Evolutionary conservation across 2,888 invertebrate species (phyloP).

Genomic region (Apodemia duryi): DNA sequence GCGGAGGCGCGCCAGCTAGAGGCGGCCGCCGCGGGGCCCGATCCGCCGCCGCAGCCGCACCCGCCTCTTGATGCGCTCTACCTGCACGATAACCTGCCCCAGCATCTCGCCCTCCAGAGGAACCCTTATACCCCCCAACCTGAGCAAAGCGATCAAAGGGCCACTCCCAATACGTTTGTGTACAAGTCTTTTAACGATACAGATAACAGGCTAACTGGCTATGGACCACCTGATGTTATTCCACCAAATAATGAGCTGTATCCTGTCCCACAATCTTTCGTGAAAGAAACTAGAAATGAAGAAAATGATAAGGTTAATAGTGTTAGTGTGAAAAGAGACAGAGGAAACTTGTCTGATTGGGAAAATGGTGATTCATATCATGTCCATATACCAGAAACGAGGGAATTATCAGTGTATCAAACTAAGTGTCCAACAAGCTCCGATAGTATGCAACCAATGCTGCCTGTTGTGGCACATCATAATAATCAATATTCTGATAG

Average conservation of each 20-base stretch:
- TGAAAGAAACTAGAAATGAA: slow-evolving; percentile 48
- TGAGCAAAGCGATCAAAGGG: slow-evolving; percentile 47
- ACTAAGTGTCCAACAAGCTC: slow-evolving; percentile 50
- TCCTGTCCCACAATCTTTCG: slow-evolving; percentile 44
- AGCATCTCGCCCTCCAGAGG: slow-evolving; percentile 46
- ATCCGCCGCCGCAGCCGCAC: slow-evolving; percentile 44
- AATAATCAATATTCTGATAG: slow-evolving; percentile 60
- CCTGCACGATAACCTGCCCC: slow-evolving; percentile 50
- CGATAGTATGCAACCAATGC: slow-evolving; percentile 57
- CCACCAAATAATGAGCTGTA: slow-evolving; percentile 50
- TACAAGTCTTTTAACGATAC: slow-evolving; percentile 54
- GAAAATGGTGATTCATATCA: slow-evolving; percentile 53
- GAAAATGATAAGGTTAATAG: slow-evolving; percentile 38
- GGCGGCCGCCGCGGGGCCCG: slow-evolving; percentile 64
- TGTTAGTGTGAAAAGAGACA: slow-evolving; percentile 47
- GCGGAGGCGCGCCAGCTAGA: slow-evolving; percentile 75
- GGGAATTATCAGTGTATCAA: slow-evolving; percentile 56
- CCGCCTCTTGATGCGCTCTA: slow-evolving; percentile 47
- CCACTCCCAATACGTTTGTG: slow-evolving; percentile 45
- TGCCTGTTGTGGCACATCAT: slow-evolving; percentile 48
- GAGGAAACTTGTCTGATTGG: slow-evolving; percentile 33
- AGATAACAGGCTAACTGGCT: slow-evolving; percentile 50
- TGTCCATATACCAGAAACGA: slow-evolving; percentile 48
- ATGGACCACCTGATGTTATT: slow-evolving; percentile 45
- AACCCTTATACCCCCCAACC: slow-evolving; percentile 46